Evolutionary conservation across 2,888 invertebrate genomes (phyloP), one percentile per base, ranked within the genome.

Genomic region (Hypomecis atomaria): DNA sequence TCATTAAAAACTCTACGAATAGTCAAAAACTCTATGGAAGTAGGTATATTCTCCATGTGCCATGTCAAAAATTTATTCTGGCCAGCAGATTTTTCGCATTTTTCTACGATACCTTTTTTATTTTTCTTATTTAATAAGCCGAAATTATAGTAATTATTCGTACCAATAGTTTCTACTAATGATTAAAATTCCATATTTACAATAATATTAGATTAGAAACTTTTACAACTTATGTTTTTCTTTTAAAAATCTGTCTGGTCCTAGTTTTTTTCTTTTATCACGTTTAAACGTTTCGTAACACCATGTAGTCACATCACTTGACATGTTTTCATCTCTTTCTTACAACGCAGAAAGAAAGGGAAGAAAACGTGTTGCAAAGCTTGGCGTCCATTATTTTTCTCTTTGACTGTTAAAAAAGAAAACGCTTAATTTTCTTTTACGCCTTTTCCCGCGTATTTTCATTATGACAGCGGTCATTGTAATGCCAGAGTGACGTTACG

Each of bases 1-100:
- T 59, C 33, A 54, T 59, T 54, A 55, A 36, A 49, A 57, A 61
- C 38, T 43, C 59, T 65, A 56, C 49, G 63, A 70, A 70, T 48
- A 81, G 79, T 74, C 78, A 80, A 86, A 85, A 87, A 85, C 82
- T 85, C 86, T 77, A 78, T 78, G 84, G 79, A 81, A 84, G 79
- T 81, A 73, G 66, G 59, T 76, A 70, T 60, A 56, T 38, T 71
- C 73, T 72, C 66, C 72, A 72, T 66, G 71, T 66, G 45, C 55
- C 61, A 73, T 70, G 68, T 71, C 63, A 54, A 67, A 67, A 64
- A 7, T 36, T 54, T 59, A 83, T 67, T 72, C 89, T 87, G 89
- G 76, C 89, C 89, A 82, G 89, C 89, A 89, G 89, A 88, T 75
- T 42, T 40, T 8, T 40, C 4, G 45, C 36, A 36, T 38, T 42